Conservation (phyloP, 2,888 invertebrate species). For the Dromius quadrimaculatus region DNA sequence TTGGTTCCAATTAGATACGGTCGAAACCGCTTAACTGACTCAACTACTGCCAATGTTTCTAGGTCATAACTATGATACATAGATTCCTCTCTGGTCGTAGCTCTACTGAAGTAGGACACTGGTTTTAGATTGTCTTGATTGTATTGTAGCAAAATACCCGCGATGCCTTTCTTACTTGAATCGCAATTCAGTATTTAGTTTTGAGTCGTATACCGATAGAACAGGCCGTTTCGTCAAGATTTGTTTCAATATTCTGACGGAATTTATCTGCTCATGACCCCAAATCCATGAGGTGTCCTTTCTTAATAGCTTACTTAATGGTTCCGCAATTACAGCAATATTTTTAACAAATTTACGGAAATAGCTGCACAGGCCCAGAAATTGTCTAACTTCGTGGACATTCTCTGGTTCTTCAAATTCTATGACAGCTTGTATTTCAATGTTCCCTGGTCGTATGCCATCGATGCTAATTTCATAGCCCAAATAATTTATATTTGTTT, state of each 20-base stretch:
- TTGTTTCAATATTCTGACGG: constrained; percentile 46
- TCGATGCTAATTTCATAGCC: not conserved
- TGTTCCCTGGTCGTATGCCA: constrained; percentile 35
- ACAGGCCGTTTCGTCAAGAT: constrained; percentile 48
- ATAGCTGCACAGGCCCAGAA: constrained; percentile 33
- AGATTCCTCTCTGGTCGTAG: constrained; percentile 1
- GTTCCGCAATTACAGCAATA: constrained; percentile 45
- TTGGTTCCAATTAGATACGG: constrained; percentile 46
- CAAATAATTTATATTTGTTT: constrained; percentile 37
- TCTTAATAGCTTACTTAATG: constrained; percentile 50
- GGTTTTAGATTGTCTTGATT: constrained; percentile 48
- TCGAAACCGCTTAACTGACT: constrained; percentile 32
- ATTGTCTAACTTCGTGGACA: not conserved
- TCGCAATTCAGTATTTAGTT: constrained; percentile 48
- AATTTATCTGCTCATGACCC: constrained; percentile 38
- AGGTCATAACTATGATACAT: constrained; percentile 29
- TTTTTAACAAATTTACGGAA: constrained; percentile 52
- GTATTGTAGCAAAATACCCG: constrained; percentile 45
- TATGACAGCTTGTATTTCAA: not conserved
- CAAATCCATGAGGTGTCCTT: constrained; percentile 42
- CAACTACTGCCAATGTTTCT: constrained; percentile 39
- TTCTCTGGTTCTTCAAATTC: not conserved
- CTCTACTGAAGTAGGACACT: constrained; percentile 13
- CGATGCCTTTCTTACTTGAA: constrained; percentile 23
- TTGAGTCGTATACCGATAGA: constrained; percentile 51